Evolutionary conservation across 2,888 invertebrate genomes (phyloP).

Genomic region (Andrena flavipes): DNA sequence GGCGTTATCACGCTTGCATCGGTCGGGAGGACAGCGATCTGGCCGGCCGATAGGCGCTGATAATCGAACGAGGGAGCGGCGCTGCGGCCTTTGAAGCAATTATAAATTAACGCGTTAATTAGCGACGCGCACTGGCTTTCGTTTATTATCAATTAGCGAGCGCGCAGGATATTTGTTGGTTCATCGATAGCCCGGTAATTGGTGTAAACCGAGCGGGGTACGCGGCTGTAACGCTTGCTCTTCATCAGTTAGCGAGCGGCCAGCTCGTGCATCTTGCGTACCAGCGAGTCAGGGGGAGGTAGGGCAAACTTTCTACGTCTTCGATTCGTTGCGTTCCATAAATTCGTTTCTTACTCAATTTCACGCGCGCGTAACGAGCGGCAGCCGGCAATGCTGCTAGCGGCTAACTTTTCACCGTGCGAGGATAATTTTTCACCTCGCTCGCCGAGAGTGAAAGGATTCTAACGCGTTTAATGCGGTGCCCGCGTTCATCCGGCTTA

Average conservation of each 20-base stretch:
- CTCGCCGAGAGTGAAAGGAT: slow-evolving; percentile 43
- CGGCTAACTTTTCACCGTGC: slow-evolving; percentile 41
- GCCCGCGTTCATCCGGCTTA: slow-evolving; percentile 15
- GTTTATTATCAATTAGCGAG: slow-evolving; percentile 45
- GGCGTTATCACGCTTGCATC: slow-evolving; percentile 40
- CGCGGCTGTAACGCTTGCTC: slow-evolving; percentile 22
- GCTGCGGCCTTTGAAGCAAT: slow-evolving; percentile 1
- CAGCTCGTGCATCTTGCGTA: slow-evolving; percentile 7
- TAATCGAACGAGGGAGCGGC: slow-evolving; percentile 22
- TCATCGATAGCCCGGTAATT: slow-evolving; percentile 48
- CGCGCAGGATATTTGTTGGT: slow-evolving; percentile 37
- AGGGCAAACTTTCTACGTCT: slow-evolving; percentile 36
- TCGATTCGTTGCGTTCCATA: slow-evolving; percentile 52
- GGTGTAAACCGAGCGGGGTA: slow-evolving; percentile 36
- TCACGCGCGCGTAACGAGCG: slow-evolving; percentile 54
- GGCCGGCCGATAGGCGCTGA: slow-evolving; percentile 31
- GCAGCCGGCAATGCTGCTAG: slow-evolving; percentile 35
- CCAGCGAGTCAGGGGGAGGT: neutral
- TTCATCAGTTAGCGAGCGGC: slow-evolving; percentile 14
- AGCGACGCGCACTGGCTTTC: slow-evolving; percentile 21
- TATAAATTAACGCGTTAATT: slow-evolving; percentile 48
- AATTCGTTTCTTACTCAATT: slow-evolving; percentile 54
- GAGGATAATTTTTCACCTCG: slow-evolving; percentile 34
- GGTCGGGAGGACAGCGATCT: slow-evolving; percentile 28
- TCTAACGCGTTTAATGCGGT: slow-evolving; percentile 39